Base-by-base conservation (phyloP, 2,797 vertebrate species). In the Diglossa cyanea region DNA sequence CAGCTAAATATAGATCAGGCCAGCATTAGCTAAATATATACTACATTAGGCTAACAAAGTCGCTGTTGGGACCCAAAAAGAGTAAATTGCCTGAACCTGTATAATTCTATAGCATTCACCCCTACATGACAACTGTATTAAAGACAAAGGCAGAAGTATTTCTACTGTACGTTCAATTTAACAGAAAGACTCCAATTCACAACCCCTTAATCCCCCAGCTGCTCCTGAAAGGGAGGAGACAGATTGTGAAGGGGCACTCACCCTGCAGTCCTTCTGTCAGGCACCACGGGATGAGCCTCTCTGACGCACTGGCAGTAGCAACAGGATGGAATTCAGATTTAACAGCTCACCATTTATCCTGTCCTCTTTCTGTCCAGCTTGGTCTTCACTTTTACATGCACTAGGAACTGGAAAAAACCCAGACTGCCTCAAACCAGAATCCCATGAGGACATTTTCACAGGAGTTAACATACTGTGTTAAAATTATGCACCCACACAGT, bases 401-500 rank as follows among this genome's bases (percentile, higher is more conserved):
- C 4, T 28, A 53, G 40, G 44, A 85, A 89, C 79, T 48, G 67
- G 71, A 55, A 90, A 88, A 94, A 88, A 72, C 1, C 8, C 86
- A 77, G 28, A 74, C 33, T 58, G 30, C 47, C 62, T 95, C 58
- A 51, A 88, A 91, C 72, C 50, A 80, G 75, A 93, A 94, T 83
- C 42, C 47, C 62, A 89, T 18, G 57, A 88, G 65, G 79, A 90
- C 75, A 58, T 90, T 93, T 95, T 92, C 71, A 81, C 47, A 81
- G 40, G 74, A 95, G 42, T 83, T 93, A 94, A 77, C 79, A 85
- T 79, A 73, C 16, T 87, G 84, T 76, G 89, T 90, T 88, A 86
- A 91, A 88, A 90, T 88, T 90, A 90, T 79, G 85, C 61, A 93
- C 91, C 93, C 88, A 91, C 95, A 75, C 90, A 91, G 58, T 87